Percentiles rank a stretch among this genome's conserved stretches.
Evolutionary conservation across 2,888 invertebrate genomes (phyloP).

Genomic region (Timema podura): DNA sequence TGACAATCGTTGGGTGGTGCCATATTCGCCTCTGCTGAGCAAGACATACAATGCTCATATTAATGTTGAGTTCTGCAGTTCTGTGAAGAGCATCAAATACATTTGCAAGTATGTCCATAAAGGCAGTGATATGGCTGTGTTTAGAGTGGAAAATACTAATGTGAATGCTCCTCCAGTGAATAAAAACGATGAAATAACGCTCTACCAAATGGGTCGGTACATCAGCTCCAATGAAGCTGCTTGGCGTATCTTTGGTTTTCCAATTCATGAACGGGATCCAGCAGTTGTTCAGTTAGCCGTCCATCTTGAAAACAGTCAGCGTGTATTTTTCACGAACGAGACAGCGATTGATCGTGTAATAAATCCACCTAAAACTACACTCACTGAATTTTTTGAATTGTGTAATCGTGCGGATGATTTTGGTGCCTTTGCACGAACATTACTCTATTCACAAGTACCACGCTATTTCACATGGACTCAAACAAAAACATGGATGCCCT

Average conservation of each 20-base stretch:
- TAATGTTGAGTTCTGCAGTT: conserved; percentile 10
- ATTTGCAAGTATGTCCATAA: conserved; percentile 40
- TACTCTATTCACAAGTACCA: conserved; percentile 17
- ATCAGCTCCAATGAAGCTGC: conserved; percentile 35
- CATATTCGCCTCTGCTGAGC: conserved; percentile 5
- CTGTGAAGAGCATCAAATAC: conserved; percentile 36
- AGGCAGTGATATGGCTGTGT: too few species aligned
- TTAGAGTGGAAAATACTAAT: conserved; percentile 22
- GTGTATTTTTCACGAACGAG: conserved; percentile 20
- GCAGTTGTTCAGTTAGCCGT: conserved; percentile 5
- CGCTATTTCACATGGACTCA: conserved; percentile 31
- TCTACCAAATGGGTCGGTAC: conserved; percentile 36
- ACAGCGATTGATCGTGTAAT: neutral
- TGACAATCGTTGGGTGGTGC: too few species aligned
- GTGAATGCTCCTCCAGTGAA: conserved; percentile 33
- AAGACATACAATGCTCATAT: neutral
- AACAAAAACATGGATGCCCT: neutral
- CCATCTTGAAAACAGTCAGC: neutral
- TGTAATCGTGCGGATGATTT: too few species aligned
- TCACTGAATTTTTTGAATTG: too few species aligned
- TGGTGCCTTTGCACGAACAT: neutral
- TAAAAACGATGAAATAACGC: conserved; percentile 35
- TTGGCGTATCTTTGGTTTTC: conserved; percentile 14
- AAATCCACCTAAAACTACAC: too few species aligned
- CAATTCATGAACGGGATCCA: neutral